A percentile compares a stretch with the other conserved stretches of the same genome.
phyloP scores from a whole-genome alignment of 2,113 vertebrate species.

The Eretmochelys imbricata region DNA sequence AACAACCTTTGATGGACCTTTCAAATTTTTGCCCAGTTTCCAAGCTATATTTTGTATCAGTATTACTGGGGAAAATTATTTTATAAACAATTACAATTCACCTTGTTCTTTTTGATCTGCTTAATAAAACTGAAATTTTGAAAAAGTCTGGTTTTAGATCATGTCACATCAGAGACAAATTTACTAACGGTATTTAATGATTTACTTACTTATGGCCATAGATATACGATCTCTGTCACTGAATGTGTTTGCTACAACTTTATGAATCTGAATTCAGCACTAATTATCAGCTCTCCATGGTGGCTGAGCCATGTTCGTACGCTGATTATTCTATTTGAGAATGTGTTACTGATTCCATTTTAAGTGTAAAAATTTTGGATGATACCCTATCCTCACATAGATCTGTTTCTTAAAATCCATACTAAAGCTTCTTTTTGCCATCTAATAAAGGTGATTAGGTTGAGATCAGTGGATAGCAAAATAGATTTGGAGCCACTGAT shows the following conservation, averaged over 20 bases:
- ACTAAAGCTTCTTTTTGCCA: background rate
- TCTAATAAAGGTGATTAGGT: background rate
- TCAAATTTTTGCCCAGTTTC: background rate
- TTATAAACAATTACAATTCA: background rate
- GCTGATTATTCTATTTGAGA: background rate
- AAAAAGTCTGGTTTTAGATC: background rate
- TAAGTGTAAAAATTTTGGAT: background rate
- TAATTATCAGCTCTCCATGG: fast-evolving
- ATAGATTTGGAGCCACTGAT: background rate
- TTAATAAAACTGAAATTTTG: background rate
- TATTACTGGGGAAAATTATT: background rate
- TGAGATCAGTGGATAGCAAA: background rate
- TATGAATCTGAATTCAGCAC: background rate
- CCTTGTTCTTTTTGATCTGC: background rate
- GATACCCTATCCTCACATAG: background rate
- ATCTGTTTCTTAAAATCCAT: background rate
- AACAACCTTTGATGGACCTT: background rate
- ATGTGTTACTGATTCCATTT: background rate
- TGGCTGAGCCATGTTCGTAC: background rate
- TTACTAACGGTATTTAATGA: background rate
- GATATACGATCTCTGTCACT: background rate
- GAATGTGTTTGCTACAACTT: background rate
- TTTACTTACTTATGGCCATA: background rate
- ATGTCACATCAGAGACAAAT: fast-evolving
- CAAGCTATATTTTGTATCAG: background rate